Percentiles rank a stretch among this genome's conserved stretches.
Evolutionary conservation across 2,113 vertebrate genomes (phyloP).

Genomic region (Leucopsar rothschildi): DNA sequence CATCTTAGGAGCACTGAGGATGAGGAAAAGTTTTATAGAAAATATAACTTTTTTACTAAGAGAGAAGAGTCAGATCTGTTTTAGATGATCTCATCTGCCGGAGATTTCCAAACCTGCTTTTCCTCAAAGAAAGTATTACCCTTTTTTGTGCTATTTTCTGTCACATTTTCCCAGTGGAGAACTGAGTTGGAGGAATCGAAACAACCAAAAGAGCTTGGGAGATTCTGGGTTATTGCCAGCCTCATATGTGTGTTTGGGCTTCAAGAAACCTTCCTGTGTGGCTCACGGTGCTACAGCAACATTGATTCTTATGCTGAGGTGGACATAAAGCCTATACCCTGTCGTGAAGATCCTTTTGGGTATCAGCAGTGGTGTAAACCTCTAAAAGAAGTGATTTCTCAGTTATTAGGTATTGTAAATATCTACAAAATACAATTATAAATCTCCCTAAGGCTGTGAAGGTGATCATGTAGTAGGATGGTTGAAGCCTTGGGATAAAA

Average conservation of each 20-base stretch:
- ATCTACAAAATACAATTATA: rapidly evolving
- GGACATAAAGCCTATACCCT: not conserved
- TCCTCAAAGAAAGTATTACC: not conserved
- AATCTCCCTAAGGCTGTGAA: not conserved
- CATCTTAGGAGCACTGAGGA: not conserved
- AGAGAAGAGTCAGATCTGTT: not conserved
- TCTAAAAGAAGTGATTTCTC: not conserved
- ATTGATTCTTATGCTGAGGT: not conserved
- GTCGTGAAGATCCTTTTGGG: not conserved
- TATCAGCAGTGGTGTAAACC: not conserved
- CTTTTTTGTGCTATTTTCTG: not conserved
- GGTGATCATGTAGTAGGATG: not conserved
- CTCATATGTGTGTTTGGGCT: not conserved
- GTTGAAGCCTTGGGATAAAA: not conserved
- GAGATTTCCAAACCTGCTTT: not conserved
- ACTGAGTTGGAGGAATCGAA: not conserved
- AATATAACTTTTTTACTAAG: not conserved
- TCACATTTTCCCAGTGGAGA: not conserved
- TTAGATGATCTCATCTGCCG: not conserved
- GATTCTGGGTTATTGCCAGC: not conserved
- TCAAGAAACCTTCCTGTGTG: not conserved
- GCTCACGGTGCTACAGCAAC: not conserved
- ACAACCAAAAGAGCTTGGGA: not conserved
- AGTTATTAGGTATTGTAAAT: not conserved
- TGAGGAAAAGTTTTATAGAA: not conserved